Conservation (phyloP, 2,113 vertebrate genomes). For the Dipodomys stephensi region DNA sequence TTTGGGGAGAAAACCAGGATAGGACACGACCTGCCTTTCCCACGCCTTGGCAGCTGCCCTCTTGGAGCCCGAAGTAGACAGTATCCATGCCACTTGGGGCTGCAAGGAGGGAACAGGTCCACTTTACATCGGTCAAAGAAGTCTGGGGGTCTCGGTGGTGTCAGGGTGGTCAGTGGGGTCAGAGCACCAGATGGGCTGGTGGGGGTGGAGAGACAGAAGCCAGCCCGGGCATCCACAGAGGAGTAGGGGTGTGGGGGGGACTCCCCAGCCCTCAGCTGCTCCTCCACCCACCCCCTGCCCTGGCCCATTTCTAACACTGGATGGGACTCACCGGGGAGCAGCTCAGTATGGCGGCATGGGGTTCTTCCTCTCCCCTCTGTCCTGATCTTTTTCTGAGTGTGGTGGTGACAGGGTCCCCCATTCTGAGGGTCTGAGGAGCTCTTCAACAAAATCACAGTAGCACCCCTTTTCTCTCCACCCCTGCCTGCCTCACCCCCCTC, state of each 20-base stretch:
- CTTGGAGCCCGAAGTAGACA: no score
- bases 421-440: not conserved
- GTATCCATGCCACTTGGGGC: not conserved
- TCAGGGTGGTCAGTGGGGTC: not conserved
- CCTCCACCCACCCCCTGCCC: accelerated
- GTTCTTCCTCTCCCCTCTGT: not conserved
- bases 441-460: not conserved
- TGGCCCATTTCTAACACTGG: not conserved
- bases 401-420: not conserved
- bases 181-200: accelerated
- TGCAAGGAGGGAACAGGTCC: no score
- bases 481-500: not conserved
- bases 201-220: not conserved
- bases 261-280: accelerated
- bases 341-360: not conserved
- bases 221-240: not conserved
- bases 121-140: not conserved
- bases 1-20: not conserved
- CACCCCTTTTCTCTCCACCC: not conserved
- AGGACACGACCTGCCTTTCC: accelerated
- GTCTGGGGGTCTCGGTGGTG: accelerated
- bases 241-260: accelerated
- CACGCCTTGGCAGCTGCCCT: accelerated
- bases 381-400: not conserved
- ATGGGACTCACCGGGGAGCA: accelerated